A percentile compares a stretch with the other conserved stretches of the same genome.
Conservation (phyloP, 1,140 invertebrate species). For the Bombus superbus region DNA sequence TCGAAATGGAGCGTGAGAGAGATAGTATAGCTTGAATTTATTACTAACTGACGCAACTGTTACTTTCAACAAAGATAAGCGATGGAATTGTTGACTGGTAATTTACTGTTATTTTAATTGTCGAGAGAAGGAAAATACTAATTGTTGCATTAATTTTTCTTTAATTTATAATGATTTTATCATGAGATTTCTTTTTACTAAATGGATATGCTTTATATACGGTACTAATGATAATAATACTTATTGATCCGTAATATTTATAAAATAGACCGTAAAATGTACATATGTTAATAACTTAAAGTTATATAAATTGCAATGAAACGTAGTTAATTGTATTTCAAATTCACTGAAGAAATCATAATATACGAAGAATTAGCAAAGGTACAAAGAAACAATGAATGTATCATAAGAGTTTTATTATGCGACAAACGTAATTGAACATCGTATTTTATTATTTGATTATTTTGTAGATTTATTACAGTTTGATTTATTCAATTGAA, state of each 20-base stretch:
- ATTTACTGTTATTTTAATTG: neutral
- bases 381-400: neutral
- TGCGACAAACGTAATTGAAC: neutral
- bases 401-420: neutral
- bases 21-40: constrained; percentile 44
- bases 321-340: neutral
- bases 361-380: neutral
- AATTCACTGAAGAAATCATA: neutral
- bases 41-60: neutral
- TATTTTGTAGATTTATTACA: neutral
- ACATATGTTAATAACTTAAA: constrained; percentile 8
- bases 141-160: neutral
- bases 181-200: neutral
- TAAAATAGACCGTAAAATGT: constrained; percentile 5
- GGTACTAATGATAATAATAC: neutral
- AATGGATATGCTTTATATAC: neutral
- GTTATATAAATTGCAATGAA: constrained; percentile 1
- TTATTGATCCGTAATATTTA: constrained; percentile 1
- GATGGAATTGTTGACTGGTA: no score
- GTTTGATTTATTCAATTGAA: neutral
- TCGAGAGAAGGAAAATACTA: neutral
- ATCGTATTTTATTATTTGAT: neutral
- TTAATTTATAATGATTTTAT: neutral
- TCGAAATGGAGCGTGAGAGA: constrained; percentile 83
- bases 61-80: neutral